phyloP scores from a whole-genome alignment of 2,797 vertebrate genomes.

The Eutrigla gurnardus region DNA sequence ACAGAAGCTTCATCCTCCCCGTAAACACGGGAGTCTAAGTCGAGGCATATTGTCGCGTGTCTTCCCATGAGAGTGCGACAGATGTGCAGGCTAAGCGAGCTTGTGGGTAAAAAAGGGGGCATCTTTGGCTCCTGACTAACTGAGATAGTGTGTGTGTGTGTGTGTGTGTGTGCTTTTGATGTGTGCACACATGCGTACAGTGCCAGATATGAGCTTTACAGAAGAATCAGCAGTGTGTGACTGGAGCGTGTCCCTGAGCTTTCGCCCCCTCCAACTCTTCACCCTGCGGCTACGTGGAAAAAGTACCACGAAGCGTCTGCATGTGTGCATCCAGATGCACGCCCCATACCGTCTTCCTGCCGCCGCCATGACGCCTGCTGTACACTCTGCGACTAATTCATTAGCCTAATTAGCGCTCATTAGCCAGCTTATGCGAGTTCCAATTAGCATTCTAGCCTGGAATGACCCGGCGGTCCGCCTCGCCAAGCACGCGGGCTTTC shows the following conservation, averaged over 20 bases:
- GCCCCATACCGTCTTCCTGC: slow-evolving; percentile 32
- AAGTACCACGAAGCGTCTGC: slow-evolving; percentile 32
- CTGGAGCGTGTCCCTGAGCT: slow-evolving; percentile 14
- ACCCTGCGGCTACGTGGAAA: slow-evolving; percentile 27
- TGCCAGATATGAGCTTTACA: slow-evolving; percentile 26
- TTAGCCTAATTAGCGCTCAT: slow-evolving; percentile 79
- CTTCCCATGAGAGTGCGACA: slow-evolving; percentile 63
- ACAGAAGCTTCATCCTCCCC: slow-evolving; percentile 33
- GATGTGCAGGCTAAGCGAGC: slow-evolving; percentile 69
- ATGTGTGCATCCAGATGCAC: slow-evolving; percentile 47
- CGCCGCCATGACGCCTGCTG: slow-evolving; percentile 37
- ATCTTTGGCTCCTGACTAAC: slow-evolving; percentile 47
- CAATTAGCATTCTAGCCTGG: slow-evolving; percentile 70
- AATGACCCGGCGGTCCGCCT: slow-evolving; percentile 44
- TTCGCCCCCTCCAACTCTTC: slow-evolving; percentile 30
- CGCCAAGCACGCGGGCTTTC: slow-evolving; percentile 51
- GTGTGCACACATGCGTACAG: slow-evolving; percentile 43
- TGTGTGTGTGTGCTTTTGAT: slow-evolving; percentile 1
- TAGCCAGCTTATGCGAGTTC: slow-evolving; percentile 76
- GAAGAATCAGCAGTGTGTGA: slow-evolving; percentile 32
- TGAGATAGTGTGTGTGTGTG: slow-evolving; percentile 21
- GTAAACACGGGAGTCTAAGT: slow-evolving; percentile 56
- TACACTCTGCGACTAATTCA: slow-evolving; percentile 68
- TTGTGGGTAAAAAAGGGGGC: slow-evolving; percentile 33
- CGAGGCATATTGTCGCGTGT: slow-evolving; percentile 64